phyloP scores from a whole-genome alignment of 2,797 vertebrate genomes.

The Falco novaeseelandiae region DNA sequence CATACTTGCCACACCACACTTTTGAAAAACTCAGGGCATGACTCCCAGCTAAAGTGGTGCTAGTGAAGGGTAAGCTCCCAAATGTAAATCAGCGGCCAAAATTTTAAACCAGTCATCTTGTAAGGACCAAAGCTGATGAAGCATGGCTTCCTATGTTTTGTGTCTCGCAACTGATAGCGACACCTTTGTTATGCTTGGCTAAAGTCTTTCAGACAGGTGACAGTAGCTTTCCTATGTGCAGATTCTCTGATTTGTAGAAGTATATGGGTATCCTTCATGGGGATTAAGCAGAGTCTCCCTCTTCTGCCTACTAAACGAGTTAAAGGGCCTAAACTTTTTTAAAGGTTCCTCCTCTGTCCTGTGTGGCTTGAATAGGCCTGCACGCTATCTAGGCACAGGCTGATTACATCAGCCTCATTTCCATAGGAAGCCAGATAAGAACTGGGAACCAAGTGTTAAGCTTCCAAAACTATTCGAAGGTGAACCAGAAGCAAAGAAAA shows the following conservation, averaged over 20 bases:
- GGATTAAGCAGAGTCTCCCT: not conserved
- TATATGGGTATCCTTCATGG: not conserved
- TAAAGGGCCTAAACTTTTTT: not conserved
- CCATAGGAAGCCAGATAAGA: not conserved
- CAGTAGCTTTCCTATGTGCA: not conserved
- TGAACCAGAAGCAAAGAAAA: not conserved
- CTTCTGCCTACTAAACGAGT: not conserved
- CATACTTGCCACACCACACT: not conserved
- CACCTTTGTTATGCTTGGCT: not conserved
- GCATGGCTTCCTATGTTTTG: fast-evolving
- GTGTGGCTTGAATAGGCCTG: not conserved
- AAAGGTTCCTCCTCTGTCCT: not conserved
- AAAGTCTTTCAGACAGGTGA: not conserved
- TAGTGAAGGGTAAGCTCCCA: not conserved
- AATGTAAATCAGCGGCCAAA: not conserved
- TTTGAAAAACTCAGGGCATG: not conserved
- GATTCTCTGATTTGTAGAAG: not conserved
- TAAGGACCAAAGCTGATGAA: not conserved
- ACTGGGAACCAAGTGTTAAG: not conserved
- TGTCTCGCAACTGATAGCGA: not conserved
- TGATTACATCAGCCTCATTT: not conserved
- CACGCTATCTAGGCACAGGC: not conserved
- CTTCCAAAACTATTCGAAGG: not conserved
- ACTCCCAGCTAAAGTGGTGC: not conserved
- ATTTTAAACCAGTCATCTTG: not conserved